phyloP scores from a whole-genome alignment of 2,797 vertebrate species.

The Spea hammondii region DNA sequence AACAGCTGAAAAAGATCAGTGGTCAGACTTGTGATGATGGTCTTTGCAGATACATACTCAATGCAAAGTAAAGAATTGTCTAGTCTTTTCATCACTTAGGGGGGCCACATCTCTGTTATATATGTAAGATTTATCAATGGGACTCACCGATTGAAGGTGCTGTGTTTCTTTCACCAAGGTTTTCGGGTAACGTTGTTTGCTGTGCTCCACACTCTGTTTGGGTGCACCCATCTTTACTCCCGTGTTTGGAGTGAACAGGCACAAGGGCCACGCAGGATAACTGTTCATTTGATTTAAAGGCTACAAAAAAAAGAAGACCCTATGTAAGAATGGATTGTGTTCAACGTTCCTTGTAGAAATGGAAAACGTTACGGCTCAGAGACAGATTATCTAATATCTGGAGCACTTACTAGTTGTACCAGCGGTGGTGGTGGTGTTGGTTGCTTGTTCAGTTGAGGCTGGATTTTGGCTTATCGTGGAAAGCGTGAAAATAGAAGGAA shows the following conservation, averaged over 20 bases:
- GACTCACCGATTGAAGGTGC: slow-evolving; percentile 60
- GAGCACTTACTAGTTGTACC: slow-evolving; percentile 72
- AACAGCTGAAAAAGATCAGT: too few species aligned
- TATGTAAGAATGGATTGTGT: slow-evolving; percentile 50
- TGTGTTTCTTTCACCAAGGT: slow-evolving; percentile 44
- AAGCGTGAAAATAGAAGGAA: slow-evolving; percentile 80
- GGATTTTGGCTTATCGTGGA: slow-evolving; percentile 28
- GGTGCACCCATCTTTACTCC: slow-evolving; percentile 81
- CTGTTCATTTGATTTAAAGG: slow-evolving; percentile 73
- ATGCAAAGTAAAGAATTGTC: too few species aligned
- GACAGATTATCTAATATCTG: too few species aligned
- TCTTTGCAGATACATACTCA: too few species aligned
- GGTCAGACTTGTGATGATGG: too few species aligned
- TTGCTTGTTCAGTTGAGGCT: slow-evolving; percentile 51
- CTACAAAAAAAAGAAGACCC: slow-evolving; percentile 62
- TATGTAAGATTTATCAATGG: background rate
- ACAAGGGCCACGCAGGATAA: background rate
- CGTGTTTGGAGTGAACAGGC: slow-evolving; percentile 62
- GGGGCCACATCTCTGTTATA: too few species aligned
- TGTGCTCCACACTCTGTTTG: slow-evolving; percentile 70
- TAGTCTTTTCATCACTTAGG: background rate
- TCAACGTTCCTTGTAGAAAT: background rate
- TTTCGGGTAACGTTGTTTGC: slow-evolving; percentile 48
- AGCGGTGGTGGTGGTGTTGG: slow-evolving; percentile 33
- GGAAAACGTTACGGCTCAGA: too few species aligned